Evolutionary conservation across 1,140 invertebrate genomes (phyloP).

Genomic region (Andrena cerasifolii): DNA sequence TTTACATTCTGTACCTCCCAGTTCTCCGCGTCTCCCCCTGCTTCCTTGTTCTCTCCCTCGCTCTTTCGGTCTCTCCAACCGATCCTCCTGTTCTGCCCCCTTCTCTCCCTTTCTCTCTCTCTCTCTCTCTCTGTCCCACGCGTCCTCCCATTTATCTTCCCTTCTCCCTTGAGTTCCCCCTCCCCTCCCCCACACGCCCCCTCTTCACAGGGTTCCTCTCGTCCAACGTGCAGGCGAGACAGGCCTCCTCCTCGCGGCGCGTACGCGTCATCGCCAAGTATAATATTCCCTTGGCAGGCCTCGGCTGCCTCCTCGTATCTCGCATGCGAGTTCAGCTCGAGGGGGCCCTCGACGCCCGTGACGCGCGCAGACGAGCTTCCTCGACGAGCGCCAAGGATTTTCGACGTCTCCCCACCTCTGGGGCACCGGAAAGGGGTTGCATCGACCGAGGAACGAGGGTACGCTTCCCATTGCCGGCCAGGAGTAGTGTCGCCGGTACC

Average conservation of each 20-base stretch:
- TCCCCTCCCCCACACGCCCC: conserved; percentile 24
- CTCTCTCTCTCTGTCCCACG: background rate
- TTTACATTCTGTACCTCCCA: background rate
- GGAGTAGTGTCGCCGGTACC: no score
- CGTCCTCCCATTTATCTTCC: conserved; percentile 5
- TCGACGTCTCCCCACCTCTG: conserved; percentile 4
- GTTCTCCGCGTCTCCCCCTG: conserved; percentile 27
- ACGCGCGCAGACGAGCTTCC: conserved; percentile 10
- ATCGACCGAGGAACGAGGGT: background rate
- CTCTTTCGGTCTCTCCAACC: background rate
- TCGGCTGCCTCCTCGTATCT: conserved; percentile 54
- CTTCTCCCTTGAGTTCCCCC: background rate
- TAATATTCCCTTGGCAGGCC: conserved; percentile 73
- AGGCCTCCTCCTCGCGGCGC: conserved; percentile 68
- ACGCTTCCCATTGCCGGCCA: background rate
- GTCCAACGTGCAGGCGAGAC: conserved; percentile 59
- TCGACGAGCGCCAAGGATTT: conserved; percentile 16
- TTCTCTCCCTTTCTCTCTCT: conserved; percentile 5
- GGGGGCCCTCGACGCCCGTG: conserved; percentile 52
- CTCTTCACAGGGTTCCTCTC: conserved; percentile 27
- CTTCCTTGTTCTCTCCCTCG: conserved; percentile 26
- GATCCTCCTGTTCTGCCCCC: background rate
- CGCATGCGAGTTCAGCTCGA: conserved; percentile 62
- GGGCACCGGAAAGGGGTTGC: conserved; percentile 30
- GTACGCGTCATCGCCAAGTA: conserved; percentile 80